Evolutionary conservation across 2,888 invertebrate species (phyloP).

Genomic region (Thereva nobilitata): DNA sequence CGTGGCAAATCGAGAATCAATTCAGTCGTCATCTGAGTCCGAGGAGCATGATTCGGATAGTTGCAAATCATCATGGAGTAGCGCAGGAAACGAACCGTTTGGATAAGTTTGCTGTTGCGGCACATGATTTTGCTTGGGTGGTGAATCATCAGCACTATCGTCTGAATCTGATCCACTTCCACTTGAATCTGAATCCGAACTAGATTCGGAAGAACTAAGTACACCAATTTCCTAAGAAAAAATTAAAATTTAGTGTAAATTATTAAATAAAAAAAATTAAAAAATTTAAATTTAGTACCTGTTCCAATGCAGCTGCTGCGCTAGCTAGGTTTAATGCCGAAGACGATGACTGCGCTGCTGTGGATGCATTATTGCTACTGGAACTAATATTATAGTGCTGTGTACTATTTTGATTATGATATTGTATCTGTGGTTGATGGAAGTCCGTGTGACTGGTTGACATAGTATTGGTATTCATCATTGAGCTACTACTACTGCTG

Average conservation of each 20-base stretch:
- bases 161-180: slow-evolving; percentile 57
- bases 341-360: slow-evolving; percentile 15
- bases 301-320: slow-evolving; percentile 53
- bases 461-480: slow-evolving; percentile 43
- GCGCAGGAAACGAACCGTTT: slow-evolving; percentile 62
- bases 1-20: slow-evolving; percentile 46
- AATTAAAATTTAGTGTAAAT: background rate
- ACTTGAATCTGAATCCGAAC: slow-evolving; percentile 57
- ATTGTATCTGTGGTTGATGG: slow-evolving; percentile 46
- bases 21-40: slow-evolving; percentile 66
- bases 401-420: slow-evolving; percentile 43
- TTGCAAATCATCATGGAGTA: slow-evolving; percentile 82
- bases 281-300: slow-evolving; percentile 46
- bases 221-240: slow-evolving; percentile 53
- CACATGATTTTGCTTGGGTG: slow-evolving; percentile 38
- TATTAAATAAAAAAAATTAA: background rate
- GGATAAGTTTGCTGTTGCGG: slow-evolving; percentile 46
- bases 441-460: slow-evolving; percentile 40
- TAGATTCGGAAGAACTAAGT: slow-evolving; percentile 55
- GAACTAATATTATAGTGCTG: slow-evolving; percentile 24
- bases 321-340: slow-evolving; percentile 51
- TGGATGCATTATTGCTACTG: slow-evolving; percentile 5
- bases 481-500: slow-evolving; percentile 45
- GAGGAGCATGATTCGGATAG: slow-evolving; percentile 85
- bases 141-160: slow-evolving; percentile 40